phyloP scores from a whole-genome alignment of 2,797 vertebrate genomes.

The Zalophus californianus region DNA sequence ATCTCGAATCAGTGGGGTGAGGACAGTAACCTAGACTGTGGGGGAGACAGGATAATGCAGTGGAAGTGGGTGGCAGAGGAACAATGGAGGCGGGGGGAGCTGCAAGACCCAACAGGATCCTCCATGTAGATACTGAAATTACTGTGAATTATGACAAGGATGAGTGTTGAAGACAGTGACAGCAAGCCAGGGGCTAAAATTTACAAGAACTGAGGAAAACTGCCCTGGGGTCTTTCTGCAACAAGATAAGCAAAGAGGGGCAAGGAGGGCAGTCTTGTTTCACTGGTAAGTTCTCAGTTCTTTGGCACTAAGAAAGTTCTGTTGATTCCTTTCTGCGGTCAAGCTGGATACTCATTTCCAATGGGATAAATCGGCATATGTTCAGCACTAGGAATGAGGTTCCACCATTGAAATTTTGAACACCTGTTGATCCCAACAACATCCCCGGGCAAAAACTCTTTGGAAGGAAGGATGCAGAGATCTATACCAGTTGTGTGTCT shows the following conservation, averaged over 20 bases:
- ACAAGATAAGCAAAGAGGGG: neutral
- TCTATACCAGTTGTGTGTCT: neutral
- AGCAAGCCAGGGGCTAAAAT: neutral
- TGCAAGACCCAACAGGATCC: neutral
- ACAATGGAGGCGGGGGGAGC: rapidly evolving
- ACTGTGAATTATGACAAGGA: neutral
- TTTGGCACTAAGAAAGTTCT: neutral
- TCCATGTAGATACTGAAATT: neutral
- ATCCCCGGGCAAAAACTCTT: neutral
- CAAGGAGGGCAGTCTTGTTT: neutral
- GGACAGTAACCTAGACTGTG: neutral
- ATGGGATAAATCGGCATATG: neutral
- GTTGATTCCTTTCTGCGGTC: neutral
- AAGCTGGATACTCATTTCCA: neutral
- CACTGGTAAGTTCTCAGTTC: neutral
- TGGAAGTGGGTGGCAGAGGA: neutral
- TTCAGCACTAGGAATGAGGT: neutral
- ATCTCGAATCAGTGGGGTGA: neutral
- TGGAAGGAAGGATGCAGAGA: neutral
- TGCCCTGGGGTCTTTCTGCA: neutral
- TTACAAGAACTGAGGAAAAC: neutral
- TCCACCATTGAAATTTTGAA: neutral
- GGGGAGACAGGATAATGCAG: neutral
- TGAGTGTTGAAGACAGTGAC: neutral
- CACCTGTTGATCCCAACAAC: neutral